Base-by-base conservation (phyloP, 2,888 invertebrate species). In the Protodeltote pygarga region DNA sequence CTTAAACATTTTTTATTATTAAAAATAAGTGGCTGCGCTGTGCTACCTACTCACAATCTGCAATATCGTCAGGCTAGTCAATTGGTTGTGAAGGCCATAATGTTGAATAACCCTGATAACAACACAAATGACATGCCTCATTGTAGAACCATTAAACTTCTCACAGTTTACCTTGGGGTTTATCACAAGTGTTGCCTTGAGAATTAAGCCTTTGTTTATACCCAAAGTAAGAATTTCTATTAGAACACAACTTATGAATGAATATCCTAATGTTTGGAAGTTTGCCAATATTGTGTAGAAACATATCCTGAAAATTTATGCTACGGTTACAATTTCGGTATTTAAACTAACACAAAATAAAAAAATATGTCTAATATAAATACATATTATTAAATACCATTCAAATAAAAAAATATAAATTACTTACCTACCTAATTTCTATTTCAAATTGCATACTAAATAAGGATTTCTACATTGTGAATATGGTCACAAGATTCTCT, bases 51-150 rank as follows among this genome's bases (percentile, higher is more conserved):
- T 31, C 11, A 24, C 23, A 60, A 20, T 34, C 37, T 50, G 44
- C 29, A 32, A 40, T 13, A 45, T 37, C 55, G 47, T 54, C 46
- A 47, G 47, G 10, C 37, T 40, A 61, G 47, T 60, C 65, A 75
- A 75, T 68, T 68, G 69, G 54, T 51, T 38, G 32, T 41, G 75
- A 77, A 78, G 78, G 78, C 60, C 71, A 55, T 19, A 24, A 64
- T 64, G 58, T 50, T 51, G 41, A 57, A 60, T 70, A 74, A 66
- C 65, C 44, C 49, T n/a, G 15, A 42, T 62, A 62, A 63, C 67
- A 71, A 73, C 63, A 72, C 60, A 55, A 52, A 57, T 58, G 50
- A 55, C 47, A 53, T 38, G 47, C 27, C 25, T 59, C 53, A 53
- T 67, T 66, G 52, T 69, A 64, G 34, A 54, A 48, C 55, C 45